phyloP scores from a whole-genome alignment of 2,888 invertebrate species.

The Drosophila limbata region DNA sequence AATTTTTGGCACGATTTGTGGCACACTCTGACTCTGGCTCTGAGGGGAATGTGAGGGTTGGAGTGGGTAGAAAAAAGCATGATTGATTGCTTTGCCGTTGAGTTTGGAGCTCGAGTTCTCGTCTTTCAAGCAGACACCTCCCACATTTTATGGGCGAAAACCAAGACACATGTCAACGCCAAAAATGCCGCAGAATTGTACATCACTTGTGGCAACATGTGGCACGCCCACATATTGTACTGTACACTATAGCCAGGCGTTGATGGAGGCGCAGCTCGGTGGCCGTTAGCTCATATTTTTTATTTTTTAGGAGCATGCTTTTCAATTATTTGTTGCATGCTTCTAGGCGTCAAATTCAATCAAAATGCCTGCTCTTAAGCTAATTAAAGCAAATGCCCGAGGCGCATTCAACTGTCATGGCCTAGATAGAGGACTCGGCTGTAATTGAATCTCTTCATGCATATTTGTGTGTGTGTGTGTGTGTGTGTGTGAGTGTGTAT shows the following conservation, averaged over 20 bases:
- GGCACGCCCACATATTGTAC: slow-evolving; percentile 27
- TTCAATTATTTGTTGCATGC: slow-evolving; percentile 57
- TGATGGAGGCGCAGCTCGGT: slow-evolving; percentile 7
- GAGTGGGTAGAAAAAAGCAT: slow-evolving; percentile 49
- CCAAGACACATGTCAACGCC: slow-evolving; percentile 71
- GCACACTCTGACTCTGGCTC: slow-evolving; percentile 7
- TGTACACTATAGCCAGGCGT: neutral
- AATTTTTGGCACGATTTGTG: slow-evolving; percentile 54
- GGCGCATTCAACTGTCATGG: slow-evolving; percentile 25
- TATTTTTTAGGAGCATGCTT: slow-evolving; percentile 11
- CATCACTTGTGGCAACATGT: slow-evolving; percentile 51
- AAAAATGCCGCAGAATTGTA: slow-evolving; percentile 58
- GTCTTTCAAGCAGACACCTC: slow-evolving; percentile 19
- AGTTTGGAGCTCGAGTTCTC: slow-evolving; percentile 29
- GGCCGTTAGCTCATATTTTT: slow-evolving; percentile 6
- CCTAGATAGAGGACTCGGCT: slow-evolving; percentile 9
- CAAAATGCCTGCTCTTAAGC: slow-evolving; percentile 54
- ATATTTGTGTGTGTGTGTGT: slow-evolving; percentile 9
- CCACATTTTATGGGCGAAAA: slow-evolving; percentile 16
- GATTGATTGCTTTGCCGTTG: slow-evolving; percentile 71
- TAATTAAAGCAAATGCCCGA: slow-evolving; percentile 64
- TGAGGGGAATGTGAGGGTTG: slow-evolving; percentile 3
- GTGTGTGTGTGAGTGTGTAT: slow-evolving; percentile 34
- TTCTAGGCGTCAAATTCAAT: slow-evolving; percentile 63
- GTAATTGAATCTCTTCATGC: slow-evolving; percentile 45